Percentiles rank a stretch among this genome's conserved stretches.
Conservation (phyloP, 2,797 vertebrate species). For the Alosa sapidissima region DNA sequence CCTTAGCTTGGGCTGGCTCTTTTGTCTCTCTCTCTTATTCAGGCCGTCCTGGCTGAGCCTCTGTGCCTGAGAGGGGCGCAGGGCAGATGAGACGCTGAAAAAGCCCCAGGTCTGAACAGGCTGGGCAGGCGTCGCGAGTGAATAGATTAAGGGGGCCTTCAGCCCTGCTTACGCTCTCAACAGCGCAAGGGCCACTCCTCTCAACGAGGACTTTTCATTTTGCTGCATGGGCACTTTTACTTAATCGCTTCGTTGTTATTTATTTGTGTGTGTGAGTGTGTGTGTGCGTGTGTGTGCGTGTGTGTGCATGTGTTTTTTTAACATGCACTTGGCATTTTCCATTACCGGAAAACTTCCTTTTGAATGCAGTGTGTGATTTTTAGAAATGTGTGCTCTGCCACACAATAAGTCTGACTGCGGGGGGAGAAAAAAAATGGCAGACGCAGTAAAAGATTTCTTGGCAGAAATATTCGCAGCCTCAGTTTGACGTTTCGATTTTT, state of each 20-base stretch:
- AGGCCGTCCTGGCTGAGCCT: neutral
- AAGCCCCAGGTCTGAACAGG: neutral
- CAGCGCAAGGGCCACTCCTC: slow-evolving; percentile 33
- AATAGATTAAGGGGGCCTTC: slow-evolving; percentile 48
- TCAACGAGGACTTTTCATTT: slow-evolving; percentile 37
- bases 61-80: neutral
- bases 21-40: neutral
- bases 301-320: slow-evolving; percentile 7
- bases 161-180: slow-evolving; percentile 40
- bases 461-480: slow-evolving; percentile 34
- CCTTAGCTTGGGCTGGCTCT: neutral
- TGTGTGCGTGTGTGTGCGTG: neutral
- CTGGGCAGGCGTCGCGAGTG: slow-evolving; percentile 21
- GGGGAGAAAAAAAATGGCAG: neutral
- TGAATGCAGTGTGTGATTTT: slow-evolving; percentile 41
- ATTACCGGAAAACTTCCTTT: slow-evolving; percentile 48
- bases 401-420: slow-evolving; percentile 33
- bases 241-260: slow-evolving; percentile 30
- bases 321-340: slow-evolving; percentile 42
- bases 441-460: slow-evolving; percentile 42
- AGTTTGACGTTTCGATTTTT: slow-evolving; percentile 22
- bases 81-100: neutral
- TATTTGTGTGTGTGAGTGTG: neutral
- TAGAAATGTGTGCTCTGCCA: neutral
- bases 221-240: slow-evolving; percentile 52